Conservation (phyloP, 2,888 invertebrate genomes). For the Copidosoma aretas region DNA sequence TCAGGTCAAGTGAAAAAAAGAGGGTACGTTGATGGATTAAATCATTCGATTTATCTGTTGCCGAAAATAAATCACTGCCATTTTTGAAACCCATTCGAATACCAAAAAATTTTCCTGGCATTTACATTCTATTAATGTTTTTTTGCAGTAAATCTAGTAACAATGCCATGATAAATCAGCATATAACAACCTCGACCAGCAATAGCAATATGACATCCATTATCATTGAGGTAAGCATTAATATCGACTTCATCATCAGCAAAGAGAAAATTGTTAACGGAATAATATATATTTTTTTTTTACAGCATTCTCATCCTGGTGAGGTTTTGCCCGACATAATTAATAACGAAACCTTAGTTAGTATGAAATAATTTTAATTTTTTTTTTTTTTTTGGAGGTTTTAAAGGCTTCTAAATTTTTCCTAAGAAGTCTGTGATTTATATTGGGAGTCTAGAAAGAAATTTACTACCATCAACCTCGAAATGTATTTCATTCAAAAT, state of each 20-base stretch:
- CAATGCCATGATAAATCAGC: constrained; percentile 50
- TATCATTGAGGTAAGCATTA: constrained; percentile 52
- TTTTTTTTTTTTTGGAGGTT: constrained; percentile 11
- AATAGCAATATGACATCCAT: constrained; percentile 54
- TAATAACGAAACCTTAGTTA: constrained; percentile 45
- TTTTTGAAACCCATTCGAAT: neutral
- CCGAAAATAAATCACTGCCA: neutral
- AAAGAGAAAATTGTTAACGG: neutral
- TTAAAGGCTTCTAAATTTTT: constrained; percentile 19
- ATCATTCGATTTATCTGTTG: too few relatives aligned
- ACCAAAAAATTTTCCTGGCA: too few relatives aligned
- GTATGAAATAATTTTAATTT: constrained; percentile 32
- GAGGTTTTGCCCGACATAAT: constrained; percentile 51
- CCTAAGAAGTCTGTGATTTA: constrained; percentile 18
- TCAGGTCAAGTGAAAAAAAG: constrained; percentile 68
- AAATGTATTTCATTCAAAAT: constrained; percentile 13
- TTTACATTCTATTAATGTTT: too few relatives aligned
- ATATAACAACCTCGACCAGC: constrained; percentile 52
- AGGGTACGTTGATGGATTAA: constrained; percentile 51
- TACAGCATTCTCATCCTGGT: constrained; percentile 49
- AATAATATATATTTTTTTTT: constrained; percentile 26
- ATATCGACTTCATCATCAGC: neutral
- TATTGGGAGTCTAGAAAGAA: constrained; percentile 12
- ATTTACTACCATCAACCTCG: constrained; percentile 24
- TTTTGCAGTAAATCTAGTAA: constrained; percentile 49